Conservation (phyloP, 2,797 vertebrate species). For the Rhynchonycteris naso region DNA sequence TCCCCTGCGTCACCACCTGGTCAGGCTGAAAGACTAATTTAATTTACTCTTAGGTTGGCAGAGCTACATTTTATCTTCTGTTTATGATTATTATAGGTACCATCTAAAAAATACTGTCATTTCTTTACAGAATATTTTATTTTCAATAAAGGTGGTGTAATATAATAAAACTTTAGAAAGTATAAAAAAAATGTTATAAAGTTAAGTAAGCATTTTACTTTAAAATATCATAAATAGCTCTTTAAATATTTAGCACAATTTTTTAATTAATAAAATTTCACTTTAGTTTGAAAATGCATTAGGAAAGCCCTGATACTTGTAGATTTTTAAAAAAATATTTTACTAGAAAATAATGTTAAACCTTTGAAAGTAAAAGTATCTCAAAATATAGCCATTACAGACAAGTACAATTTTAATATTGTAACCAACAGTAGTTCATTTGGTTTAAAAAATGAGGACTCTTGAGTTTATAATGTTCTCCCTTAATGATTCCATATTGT, state of each 20-base stretch:
- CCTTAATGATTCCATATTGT: background rate
- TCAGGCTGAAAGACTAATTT: background rate
- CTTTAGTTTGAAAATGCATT: background rate
- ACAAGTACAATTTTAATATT: background rate
- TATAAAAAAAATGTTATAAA: background rate
- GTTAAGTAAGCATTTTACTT: background rate
- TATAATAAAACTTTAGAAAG: background rate
- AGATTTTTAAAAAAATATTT: background rate
- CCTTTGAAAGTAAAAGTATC: background rate
- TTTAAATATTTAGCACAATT: background rate
- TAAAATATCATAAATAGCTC: background rate
- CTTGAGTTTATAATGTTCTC: background rate
- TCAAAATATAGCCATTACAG: background rate
- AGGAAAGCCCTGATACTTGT: background rate
- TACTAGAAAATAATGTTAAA: conserved; percentile 6
- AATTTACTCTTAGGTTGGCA: background rate
- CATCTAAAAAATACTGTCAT: background rate
- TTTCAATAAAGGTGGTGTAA: background rate
- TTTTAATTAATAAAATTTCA: background rate
- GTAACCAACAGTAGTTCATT: background rate
- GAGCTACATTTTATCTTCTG: background rate
- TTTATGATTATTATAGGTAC: background rate
- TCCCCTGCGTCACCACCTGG: too few relatives aligned
- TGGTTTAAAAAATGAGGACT: conserved; percentile 25
- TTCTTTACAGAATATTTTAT: background rate